Evolutionary conservation across 2,888 invertebrate genomes (phyloP).

Genomic region (Pyrochroa serraticornis): DNA sequence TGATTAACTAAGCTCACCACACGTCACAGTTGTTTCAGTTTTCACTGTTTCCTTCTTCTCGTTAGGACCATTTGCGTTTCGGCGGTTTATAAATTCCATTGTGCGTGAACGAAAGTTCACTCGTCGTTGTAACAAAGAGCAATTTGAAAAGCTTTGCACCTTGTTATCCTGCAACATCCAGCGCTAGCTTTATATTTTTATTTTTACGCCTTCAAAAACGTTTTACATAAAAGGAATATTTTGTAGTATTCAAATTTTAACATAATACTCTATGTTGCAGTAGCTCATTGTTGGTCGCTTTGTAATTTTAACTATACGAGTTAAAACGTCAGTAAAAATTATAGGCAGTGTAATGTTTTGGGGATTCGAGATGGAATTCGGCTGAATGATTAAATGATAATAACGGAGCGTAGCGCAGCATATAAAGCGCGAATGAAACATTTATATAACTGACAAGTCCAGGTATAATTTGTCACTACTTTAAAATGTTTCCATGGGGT

Average conservation of each 20-base stretch:
- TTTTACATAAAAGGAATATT: conserved; percentile 6
- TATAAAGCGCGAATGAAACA: conserved; percentile 19
- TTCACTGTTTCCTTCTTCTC: background rate
- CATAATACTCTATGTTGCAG: no score
- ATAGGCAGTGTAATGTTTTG: no score
- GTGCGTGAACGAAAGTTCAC: conserved; percentile 13
- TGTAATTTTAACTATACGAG: no score
- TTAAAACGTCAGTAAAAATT: no score
- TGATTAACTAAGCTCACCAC: no score
- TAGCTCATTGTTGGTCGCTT: no score
- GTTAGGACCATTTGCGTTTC: conserved; percentile 2
- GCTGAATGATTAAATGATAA: no score
- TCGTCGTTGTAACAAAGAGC: conserved; percentile 6
- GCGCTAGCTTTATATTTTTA: conserved; percentile 7
- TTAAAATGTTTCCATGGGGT: conserved; percentile 31
- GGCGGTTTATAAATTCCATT: conserved; percentile 13
- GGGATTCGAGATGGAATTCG: no score
- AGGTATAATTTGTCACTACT: conserved; percentile 27
- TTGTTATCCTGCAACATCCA: conserved; percentile 12
- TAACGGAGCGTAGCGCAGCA: background rate
- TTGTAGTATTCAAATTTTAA: no score
- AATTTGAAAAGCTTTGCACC: conserved; percentile 16
- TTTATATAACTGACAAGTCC: conserved; percentile 28
- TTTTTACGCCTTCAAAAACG: background rate
- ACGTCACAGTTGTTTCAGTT: background rate